phyloP scores from a whole-genome alignment of 2,797 vertebrate species.

The Caiman crocodilus region DNA sequence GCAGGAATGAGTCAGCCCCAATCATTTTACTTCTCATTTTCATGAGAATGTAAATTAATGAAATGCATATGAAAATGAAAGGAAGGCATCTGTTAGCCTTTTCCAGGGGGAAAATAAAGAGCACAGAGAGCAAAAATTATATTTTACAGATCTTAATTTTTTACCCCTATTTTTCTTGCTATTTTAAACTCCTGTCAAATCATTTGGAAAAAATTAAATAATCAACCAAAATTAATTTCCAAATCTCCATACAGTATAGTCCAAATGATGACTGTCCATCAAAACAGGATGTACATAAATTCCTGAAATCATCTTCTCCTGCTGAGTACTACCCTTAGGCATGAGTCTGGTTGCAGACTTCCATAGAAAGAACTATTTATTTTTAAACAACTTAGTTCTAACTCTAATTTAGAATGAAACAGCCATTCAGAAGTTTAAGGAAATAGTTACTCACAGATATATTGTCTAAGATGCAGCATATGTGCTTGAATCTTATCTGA shows the following conservation, averaged over 20 bases:
- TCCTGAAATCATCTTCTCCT: slow-evolving; percentile 26
- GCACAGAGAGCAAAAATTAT: slow-evolving; percentile 37
- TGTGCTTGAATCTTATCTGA: slow-evolving; percentile 29
- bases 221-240: slow-evolving; percentile 43
- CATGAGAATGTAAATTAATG: slow-evolving; percentile 21
- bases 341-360: slow-evolving; percentile 8
- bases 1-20: neutral
- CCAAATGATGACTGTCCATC: neutral
- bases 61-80: neutral
- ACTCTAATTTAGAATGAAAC: neutral
- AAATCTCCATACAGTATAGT: slow-evolving; percentile 12
- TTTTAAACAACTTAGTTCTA: neutral
- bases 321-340: slow-evolving; percentile 33
- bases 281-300: slow-evolving; percentile 57
- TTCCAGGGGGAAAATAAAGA: neutral
- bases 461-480: neutral
- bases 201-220: slow-evolving; percentile 13
- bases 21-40: neutral
- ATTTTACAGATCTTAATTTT: slow-evolving; percentile 31
- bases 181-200: slow-evolving; percentile 8
- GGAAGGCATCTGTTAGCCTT: slow-evolving; percentile 44
- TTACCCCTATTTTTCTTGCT: slow-evolving; percentile 11
- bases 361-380: slow-evolving; percentile 5
- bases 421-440: neutral
- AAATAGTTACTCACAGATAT: neutral